phyloP scores from a whole-genome alignment of 1,140 invertebrate species.

The Gryllus bimaculatus region DNA sequence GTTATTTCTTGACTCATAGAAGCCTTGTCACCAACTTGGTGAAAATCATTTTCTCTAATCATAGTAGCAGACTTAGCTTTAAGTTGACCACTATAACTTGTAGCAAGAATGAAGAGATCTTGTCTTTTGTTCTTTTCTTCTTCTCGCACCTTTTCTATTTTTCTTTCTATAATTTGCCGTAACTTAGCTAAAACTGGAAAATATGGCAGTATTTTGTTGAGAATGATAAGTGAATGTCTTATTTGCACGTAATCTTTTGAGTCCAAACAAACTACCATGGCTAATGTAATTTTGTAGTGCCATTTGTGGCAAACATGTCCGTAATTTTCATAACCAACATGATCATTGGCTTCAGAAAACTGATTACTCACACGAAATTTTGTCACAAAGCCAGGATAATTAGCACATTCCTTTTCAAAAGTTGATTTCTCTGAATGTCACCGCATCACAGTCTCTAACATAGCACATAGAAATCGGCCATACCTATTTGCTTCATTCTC shows the following conservation, averaged over 20 bases:
- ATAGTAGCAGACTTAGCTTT: slow-evolving; percentile 68
- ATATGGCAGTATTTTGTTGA: slow-evolving; percentile 83
- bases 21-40: slow-evolving; percentile 50
- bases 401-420: slow-evolving; percentile 86
- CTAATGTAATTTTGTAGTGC: slow-evolving; percentile 97
- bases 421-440: slow-evolving; percentile 87
- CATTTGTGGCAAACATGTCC: slow-evolving; percentile 97
- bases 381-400: slow-evolving; percentile 95
- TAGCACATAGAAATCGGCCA: slow-evolving; percentile 84
- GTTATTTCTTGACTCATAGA: slow-evolving; percentile 15
- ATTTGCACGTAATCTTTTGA: slow-evolving; percentile 97
- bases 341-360: slow-evolving; percentile 77
- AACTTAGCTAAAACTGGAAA: slow-evolving; percentile 85
- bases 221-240: slow-evolving; percentile 86
- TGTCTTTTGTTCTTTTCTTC: slow-evolving; percentile 89
- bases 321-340: slow-evolving; percentile 96
- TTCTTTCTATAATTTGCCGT: slow-evolving; percentile 80
- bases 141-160: slow-evolving; percentile 82
- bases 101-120: slow-evolving; percentile 85
- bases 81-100: slow-evolving; percentile 83
- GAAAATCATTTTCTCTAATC: slow-evolving; percentile 84
- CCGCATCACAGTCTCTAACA: slow-evolving; percentile 89
- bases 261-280: slow-evolving; percentile 88
- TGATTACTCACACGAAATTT: slow-evolving; percentile 87
- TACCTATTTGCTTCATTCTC: slow-evolving; percentile 97